Base-by-base conservation (phyloP, 2,113 vertebrate genomes). In the Rhizomys pruinosus region DNA sequence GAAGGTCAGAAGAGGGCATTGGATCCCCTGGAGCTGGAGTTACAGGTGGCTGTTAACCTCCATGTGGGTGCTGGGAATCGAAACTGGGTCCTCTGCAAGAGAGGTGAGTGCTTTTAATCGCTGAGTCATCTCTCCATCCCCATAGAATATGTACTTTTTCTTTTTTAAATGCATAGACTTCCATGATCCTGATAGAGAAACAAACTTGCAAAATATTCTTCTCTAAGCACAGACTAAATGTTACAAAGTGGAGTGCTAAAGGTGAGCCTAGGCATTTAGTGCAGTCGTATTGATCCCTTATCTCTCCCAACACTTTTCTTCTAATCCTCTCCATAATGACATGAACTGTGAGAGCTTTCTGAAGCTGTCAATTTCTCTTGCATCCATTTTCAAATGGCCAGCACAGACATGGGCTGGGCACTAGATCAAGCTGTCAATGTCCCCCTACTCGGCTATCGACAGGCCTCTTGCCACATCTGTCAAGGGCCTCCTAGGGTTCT, bases 311-410 rank as follows among this genome's bases (percentile, higher is more conserved):
- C 71, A 34, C 96, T 97, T 98, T 95, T 93, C 90, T 97, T 98
- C 92, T 97, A 98, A 98, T 98, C 96, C 87, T 97, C 97, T 98
- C 97, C 97, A 97, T 98, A 98, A 98, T 97, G 94, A 97, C 94
- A 97, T 29, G 64, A 96, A 97, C 91, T 95, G 91, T 92, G 78
- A 87, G 87, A 94, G 92, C 92, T 96, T 97, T 96, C 97, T 74
- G 87, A 97, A 98, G 96, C 97, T 97, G 98, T 98, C 96, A 96
- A 25, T 96, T 96, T 94, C 95, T 96, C 96, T 96, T 77, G 91
- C 98, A 94, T 96, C 93, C 92, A 96, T 97, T 98, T 98, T 96
- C 95, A 98, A 98, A 97, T 77, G 80, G 96, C 97, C 97, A 86
- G 96, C 92, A 23, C 77, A 97, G 96, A 97, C 98, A 96, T 79